Evolutionary conservation across 2,113 vertebrate genomes (phyloP).

Genomic region (Tapirus terrestris): DNA sequence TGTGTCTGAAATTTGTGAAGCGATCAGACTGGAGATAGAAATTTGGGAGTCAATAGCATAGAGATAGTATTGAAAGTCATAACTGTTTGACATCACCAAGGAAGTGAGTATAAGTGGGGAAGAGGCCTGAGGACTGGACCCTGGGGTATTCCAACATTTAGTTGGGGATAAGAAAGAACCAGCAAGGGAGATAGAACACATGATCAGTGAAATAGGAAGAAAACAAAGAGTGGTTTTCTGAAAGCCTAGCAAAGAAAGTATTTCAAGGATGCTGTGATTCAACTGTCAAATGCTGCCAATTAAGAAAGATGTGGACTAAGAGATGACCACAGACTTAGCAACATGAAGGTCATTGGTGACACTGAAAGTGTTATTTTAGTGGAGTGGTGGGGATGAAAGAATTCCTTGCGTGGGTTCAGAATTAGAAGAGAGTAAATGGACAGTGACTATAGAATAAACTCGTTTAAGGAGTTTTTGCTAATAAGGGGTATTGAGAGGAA

Average conservation of each 20-base stretch:
- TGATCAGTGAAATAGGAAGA: neutral
- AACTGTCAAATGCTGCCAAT: neutral
- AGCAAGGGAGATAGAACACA: neutral
- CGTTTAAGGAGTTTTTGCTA: neutral
- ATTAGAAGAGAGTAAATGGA: neutral
- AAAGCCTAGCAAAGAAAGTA: neutral
- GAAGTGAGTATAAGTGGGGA: neutral
- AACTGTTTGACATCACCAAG: neutral
- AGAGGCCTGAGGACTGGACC: neutral
- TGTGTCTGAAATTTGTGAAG: neutral
- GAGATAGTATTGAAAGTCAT: neutral
- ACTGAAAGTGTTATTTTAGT: neutral
- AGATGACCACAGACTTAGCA: neutral
- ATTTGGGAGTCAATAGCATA: neutral
- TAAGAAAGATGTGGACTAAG: neutral
- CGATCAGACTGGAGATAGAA: neutral
- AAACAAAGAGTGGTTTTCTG: neutral
- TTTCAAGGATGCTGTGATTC: neutral
- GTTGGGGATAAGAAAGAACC: neutral
- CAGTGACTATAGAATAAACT: neutral
- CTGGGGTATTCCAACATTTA: neutral
- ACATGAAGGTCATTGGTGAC: neutral
- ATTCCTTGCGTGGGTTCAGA: neutral
- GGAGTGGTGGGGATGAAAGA: neutral
- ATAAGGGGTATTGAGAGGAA: neutral